phyloP scores from a whole-genome alignment of 2,797 vertebrate genomes.

The Coracias cyanogaster region DNA sequence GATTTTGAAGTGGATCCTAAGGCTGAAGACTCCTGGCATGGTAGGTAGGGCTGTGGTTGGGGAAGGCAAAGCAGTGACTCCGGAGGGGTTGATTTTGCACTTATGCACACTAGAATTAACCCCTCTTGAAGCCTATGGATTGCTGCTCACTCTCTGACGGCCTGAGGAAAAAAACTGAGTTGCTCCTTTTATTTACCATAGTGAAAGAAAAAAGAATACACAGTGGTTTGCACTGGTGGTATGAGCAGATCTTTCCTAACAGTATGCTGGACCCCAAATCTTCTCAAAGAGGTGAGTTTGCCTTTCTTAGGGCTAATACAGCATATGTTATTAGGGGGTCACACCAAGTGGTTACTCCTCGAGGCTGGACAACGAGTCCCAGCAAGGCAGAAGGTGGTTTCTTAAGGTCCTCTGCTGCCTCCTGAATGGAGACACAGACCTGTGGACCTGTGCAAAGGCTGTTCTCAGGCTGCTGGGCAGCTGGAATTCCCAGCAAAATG shows the following conservation, averaged over 20 bases:
- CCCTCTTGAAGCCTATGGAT: fast-evolving
- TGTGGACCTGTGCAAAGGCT: background rate
- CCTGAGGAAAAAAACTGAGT: background rate
- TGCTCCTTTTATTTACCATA: background rate
- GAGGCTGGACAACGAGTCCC: background rate
- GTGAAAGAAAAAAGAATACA: background rate
- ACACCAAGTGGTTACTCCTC: background rate
- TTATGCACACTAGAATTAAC: background rate
- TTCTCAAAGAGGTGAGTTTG: background rate
- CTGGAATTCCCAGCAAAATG: background rate
- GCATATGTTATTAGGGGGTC: background rate
- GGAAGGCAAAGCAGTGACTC: background rate
- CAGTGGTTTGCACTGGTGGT: background rate
- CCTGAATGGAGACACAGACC: background rate
- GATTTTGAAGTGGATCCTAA: background rate
- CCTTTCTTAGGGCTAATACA: background rate
- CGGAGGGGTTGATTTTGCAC: background rate
- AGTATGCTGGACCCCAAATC: background rate
- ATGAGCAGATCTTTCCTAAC: background rate
- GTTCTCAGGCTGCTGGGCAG: background rate
- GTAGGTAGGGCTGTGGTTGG: background rate
- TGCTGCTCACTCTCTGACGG: background rate
- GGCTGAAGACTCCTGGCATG: background rate
- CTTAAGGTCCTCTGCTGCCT: background rate
- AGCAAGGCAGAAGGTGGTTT: background rate